Evolutionary conservation across 2,113 vertebrate species (phyloP).

Genomic region (Salvator merianae): DNA sequence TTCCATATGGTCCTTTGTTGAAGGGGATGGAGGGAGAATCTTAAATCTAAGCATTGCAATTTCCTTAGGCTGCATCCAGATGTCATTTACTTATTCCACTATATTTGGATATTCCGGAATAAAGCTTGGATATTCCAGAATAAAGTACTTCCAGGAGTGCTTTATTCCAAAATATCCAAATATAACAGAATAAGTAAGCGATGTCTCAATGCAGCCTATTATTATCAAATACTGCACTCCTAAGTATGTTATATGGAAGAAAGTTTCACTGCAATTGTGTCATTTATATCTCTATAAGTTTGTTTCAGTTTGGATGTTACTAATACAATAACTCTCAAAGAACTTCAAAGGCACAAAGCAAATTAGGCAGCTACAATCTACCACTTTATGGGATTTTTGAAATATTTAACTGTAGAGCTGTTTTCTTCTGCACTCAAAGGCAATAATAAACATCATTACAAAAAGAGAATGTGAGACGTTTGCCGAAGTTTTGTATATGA

Average conservation of each 20-base stretch:
- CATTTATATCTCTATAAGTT: neutral
- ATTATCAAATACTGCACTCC: neutral
- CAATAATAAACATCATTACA: neutral
- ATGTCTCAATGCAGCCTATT: no score
- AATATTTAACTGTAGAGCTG: neutral
- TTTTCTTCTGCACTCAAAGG: constrained; percentile 21
- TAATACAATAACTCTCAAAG: neutral
- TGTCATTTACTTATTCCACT: no score
- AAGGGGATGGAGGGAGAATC: neutral
- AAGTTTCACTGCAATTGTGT: neutral
- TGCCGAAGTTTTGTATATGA: neutral
- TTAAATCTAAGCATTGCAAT: neutral
- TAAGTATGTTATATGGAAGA: neutral
- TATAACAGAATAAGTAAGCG: no score
- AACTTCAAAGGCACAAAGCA: constrained; percentile 32
- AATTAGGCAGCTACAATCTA: constrained; percentile 11
- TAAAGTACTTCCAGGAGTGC: no score
- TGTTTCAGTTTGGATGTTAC: neutral
- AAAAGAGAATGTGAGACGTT: neutral
- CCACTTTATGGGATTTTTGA: neutral
- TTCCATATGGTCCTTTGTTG: neutral
- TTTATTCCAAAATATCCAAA: no score
- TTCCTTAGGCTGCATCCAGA: no score
- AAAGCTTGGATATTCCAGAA: no score
- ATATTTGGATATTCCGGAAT: no score